Percentiles rank a stretch among this genome's conserved stretches.
Evolutionary conservation across 2,797 vertebrate species (phyloP).

Genomic region (Coregonus sp.): DNA sequence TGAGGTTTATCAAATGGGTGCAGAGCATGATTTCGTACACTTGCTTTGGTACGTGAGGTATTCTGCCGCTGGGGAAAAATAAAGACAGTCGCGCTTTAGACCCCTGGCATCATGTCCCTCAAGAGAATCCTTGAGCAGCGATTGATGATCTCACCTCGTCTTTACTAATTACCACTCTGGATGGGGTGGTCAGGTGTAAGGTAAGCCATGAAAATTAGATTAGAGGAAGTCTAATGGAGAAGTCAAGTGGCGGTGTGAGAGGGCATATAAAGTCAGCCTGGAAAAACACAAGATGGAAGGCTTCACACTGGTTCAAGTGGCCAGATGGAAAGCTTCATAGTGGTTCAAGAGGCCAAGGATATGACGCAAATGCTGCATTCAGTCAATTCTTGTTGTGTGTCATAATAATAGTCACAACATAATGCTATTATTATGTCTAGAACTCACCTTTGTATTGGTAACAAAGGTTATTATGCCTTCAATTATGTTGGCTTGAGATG

Average conservation of each 20-base stretch:
- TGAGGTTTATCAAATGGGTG: no score
- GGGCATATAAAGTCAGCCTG: background rate
- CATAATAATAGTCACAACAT: background rate
- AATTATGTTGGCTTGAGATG: slow-evolving; percentile 10
- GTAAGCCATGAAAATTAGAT: slow-evolving; percentile 25
- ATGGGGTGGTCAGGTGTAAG: slow-evolving; percentile 21
- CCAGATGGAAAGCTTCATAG: background rate
- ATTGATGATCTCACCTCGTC: slow-evolving; percentile 29
- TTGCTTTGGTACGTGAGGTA: background rate
- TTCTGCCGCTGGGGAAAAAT: background rate
- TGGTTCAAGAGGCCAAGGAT: background rate
- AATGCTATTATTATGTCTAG: background rate
- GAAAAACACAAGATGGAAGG: background rate
- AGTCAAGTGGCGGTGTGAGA: slow-evolving; percentile 20
- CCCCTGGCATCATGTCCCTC: slow-evolving; percentile 11
- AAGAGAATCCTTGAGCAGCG: slow-evolving; percentile 24
- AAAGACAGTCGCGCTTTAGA: background rate
- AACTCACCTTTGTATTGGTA: background rate
- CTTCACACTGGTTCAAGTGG: background rate
- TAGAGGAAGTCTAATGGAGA: slow-evolving; percentile 12
- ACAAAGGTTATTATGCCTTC: background rate
- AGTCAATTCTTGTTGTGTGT: background rate
- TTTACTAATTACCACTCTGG: slow-evolving; percentile 30
- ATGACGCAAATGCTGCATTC: background rate
- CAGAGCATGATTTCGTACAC: slow-evolving; percentile 8